These are phyloP conservation scores for Alfaro cultratus DNA, from an alignment of 2,797 vertebrate species.

Conservation along the genomic window DNA sequence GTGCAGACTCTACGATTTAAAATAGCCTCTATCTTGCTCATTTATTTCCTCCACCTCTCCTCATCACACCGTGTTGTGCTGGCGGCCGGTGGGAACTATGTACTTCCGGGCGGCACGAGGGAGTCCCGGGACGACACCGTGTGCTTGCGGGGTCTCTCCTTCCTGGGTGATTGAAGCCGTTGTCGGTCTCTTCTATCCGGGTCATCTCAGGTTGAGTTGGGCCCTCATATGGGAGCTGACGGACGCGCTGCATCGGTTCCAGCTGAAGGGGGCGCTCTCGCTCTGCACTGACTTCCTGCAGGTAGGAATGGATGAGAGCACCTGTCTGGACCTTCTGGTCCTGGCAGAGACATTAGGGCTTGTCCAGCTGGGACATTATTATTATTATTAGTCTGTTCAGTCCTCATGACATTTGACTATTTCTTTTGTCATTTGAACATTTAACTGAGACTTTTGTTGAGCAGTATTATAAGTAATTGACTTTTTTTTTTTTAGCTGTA, in stretches of 20 bases:
- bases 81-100: slow-evolving; percentile 37
- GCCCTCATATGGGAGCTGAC: slow-evolving; percentile 76
- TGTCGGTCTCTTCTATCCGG: slow-evolving; percentile 20
- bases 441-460: not conserved
- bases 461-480: too few species aligned
- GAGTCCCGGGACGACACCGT: slow-evolving; percentile 27
- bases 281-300: slow-evolving; percentile 68
- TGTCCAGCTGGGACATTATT: not conserved
- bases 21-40: not conserved
- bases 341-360: slow-evolving; percentile 31
- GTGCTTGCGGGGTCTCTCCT: slow-evolving; percentile 17
- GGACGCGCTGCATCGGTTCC: slow-evolving; percentile 79
- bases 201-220: slow-evolving; percentile 67
- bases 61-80: slow-evolving; percentile 21
- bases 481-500: too few species aligned
- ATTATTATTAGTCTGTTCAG: not conserved
- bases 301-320: slow-evolving; percentile 29
- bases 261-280: slow-evolving; percentile 75
- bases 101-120: slow-evolving; percentile 40
- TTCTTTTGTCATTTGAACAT: not conserved
- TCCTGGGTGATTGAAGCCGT: slow-evolving; percentile 33
- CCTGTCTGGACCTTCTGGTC: slow-evolving; percentile 37
- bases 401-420: not conserved
- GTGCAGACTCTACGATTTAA: not conserved
- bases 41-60: not conserved